Conservation (phyloP, 1,140 invertebrate species). For the Caerostris darwini region DNA sequence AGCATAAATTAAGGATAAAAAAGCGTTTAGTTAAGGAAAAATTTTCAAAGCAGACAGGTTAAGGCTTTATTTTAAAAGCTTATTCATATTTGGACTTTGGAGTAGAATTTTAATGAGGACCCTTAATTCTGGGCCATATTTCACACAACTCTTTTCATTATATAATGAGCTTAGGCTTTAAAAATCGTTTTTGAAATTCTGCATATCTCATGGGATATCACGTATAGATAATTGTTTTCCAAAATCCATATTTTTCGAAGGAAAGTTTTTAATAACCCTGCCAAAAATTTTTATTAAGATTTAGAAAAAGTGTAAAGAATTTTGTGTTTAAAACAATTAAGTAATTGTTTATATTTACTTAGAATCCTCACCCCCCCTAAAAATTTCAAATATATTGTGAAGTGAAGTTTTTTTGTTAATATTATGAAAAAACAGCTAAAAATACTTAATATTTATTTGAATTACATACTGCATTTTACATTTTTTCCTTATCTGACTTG, state of each 20-base stretch:
- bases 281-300: too few species aligned
- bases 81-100: background rate
- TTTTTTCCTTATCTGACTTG: too few species aligned
- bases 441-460: too few species aligned
- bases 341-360: too few species aligned
- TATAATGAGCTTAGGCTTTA: background rate
- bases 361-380: too few species aligned
- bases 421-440: too few species aligned
- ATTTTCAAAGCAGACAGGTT: background rate
- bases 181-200: background rate
- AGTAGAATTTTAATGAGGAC: background rate
- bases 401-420: too few species aligned
- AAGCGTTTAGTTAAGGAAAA: background rate
- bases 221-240: background rate
- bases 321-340: too few species aligned
- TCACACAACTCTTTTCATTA: background rate
- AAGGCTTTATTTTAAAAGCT: background rate
- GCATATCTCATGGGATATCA: background rate
- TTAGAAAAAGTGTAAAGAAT: too few species aligned
- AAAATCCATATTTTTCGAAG: background rate
- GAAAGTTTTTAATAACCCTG: background rate
- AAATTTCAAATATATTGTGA: too few species aligned
- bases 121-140: background rate
- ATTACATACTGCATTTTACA: too few species aligned
- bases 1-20: too few species aligned